Percentiles rank a stretch among this genome's conserved stretches.
phyloP scores from a whole-genome alignment of 2,797 vertebrate species.

The Myotis planiceps region DNA sequence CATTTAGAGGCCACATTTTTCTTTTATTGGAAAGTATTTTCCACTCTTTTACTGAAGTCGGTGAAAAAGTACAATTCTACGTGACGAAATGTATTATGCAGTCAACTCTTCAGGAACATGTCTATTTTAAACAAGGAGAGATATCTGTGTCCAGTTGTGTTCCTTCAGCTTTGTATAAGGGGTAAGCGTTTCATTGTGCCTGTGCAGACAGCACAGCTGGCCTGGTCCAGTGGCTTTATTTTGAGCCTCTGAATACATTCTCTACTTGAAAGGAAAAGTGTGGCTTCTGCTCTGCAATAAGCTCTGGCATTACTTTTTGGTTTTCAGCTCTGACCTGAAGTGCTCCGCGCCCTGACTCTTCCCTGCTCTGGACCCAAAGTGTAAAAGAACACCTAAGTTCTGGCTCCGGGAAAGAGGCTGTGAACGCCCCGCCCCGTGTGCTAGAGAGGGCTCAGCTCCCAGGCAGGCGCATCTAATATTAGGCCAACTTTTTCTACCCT shows the following conservation, averaged over 20 bases:
- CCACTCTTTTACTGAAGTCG: background rate
- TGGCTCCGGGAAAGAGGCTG: conserved; percentile 29
- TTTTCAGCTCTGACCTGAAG: conserved; percentile 34
- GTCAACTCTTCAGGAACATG: background rate
- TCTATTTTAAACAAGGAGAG: background rate
- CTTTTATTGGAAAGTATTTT: background rate
- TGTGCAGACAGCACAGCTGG: background rate
- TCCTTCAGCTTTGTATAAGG: background rate
- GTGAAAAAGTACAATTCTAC: background rate
- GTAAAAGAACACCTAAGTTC: conserved; percentile 36
- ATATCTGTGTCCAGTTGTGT: background rate
- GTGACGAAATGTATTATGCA: background rate
- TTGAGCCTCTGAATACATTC: conserved; percentile 24
- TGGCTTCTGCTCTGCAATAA: background rate
- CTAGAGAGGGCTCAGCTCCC: conserved; percentile 43
- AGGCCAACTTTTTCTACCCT: conserved; percentile 52
- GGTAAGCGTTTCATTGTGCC: background rate
- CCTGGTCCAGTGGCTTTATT: background rate
- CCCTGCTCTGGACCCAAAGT: conserved; percentile 48
- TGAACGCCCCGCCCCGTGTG: conserved; percentile 39
- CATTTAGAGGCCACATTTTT: background rate
- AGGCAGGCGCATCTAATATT: conserved; percentile 44
- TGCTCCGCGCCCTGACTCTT: background rate
- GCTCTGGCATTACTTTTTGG: background rate
- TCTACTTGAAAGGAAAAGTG: conserved; percentile 60